Evolutionary conservation across 2,888 invertebrate genomes (phyloP), one percentile per base, ranked within the genome.

Genomic region (Drosophila siamana): DNA sequence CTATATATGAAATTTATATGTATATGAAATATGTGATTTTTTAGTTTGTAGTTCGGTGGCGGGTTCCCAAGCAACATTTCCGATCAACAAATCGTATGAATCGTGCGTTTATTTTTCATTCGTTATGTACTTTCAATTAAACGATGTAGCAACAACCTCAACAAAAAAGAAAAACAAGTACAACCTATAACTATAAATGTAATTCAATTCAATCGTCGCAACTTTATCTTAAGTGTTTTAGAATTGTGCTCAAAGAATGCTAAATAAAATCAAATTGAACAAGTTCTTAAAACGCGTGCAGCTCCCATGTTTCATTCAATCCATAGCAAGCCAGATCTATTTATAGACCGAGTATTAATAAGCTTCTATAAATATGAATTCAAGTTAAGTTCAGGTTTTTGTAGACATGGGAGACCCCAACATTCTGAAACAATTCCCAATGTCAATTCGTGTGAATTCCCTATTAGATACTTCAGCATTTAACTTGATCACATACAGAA

Each of bases 1-100:
- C 65, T 33, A n/a, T 33, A 33, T 33, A 33, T 33, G 33, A 1
- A 33, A 33, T 33, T 41, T 48, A 50, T 44, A 28, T 44, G 28
- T 38, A 47, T 77, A 78, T 67, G 62, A 70, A 74, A 67, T 78
- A 84, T 85, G 85, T 85, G 85, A 85, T 85, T 79, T 72, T 80
- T 88, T 85, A 85, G 86, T 88, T 88, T 69, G 66, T 88, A 88
- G 79, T 79, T 57, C 66, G 88, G 85, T 85, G 85, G 77, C 70
- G 86, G 85, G 74, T 65, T 73, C 62, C 70, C 33, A 48, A 41
- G 36, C 19, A 44, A 41, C 47, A 60, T 57, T 41, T 54, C 19
- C 54, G 44, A 52, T 65, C 19, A 8, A 46, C n/a, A 13, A 59
- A 55, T 46, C 43, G 24, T 51, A 8, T n/a, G 15, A 60, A 57